Base-by-base conservation (phyloP, 2,888 invertebrate species). In the Pyrochroa serraticornis region DNA sequence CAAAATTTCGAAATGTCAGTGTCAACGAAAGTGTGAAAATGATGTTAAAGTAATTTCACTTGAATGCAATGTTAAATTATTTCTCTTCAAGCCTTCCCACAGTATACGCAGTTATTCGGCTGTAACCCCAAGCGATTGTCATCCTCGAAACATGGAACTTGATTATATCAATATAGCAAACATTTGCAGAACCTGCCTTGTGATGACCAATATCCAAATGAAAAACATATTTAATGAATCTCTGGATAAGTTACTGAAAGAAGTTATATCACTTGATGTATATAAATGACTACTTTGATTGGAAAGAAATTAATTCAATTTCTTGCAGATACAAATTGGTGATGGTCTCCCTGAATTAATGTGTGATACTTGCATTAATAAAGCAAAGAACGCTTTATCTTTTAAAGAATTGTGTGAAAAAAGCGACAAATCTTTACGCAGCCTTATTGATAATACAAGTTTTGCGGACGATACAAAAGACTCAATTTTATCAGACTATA, bases 291-390 rank as follows among this genome's bases (percentile, higher is more conserved):
- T 12, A 30, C 32, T 31, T 39, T 49, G 3, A 12, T 32, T 8
- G 12, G n/a, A 0, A 35, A 13, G n/a, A 0, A 35, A 13, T 14
- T 8, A 37, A 31, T 12, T n/a, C 31, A 14, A 8, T 35, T 22
- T 7, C 31, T 50, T 53, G 47, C 52, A 77, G 71, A 73, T 79
- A 13, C 68, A 69, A 36, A n/a, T 22, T 6, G 62, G 64, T 9
- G 74, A 74, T 49, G 70, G 70, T 6, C 55, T 74, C 8, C 71
- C 74, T 3, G 59, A 63, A 14, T 57, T 64, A 31, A 68, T 74
- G 9, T 74, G 74, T 56, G 39, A 47, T 5, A 51, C 60, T 30
- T 74, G 74, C 51, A 43, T 64, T 7, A 47, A 58, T 8, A 61
- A 64, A 57, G 50, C 71, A 1, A 64, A 64, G 13, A 62, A 58